These are phyloP conservation scores for Stenchaetothrips biformis DNA, from an alignment of 2,888 invertebrate genomes.

Conservation along the genomic window DNA sequence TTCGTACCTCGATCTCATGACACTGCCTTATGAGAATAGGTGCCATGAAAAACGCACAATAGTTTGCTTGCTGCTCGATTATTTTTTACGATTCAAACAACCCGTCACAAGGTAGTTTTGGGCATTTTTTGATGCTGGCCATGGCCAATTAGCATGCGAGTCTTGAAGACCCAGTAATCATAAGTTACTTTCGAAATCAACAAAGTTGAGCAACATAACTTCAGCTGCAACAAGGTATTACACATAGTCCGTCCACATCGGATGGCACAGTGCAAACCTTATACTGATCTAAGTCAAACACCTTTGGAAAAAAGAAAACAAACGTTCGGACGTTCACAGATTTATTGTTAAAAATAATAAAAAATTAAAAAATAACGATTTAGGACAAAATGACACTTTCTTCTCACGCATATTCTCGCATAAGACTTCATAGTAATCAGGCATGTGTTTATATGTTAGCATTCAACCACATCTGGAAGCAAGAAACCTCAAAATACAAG, in stretches of 20 bases:
- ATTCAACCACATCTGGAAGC: conserved; percentile 66
- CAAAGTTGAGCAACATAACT: conserved; percentile 63
- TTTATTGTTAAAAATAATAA: background rate
- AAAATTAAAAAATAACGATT: background rate
- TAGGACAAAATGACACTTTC: conserved; percentile 33
- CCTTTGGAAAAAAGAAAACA: conserved; percentile 47
- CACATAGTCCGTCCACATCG: conserved; percentile 83
- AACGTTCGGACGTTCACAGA: conserved; percentile 4
- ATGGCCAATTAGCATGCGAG: conserved; percentile 79
- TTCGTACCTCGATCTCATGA: background rate
- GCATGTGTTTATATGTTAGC: conserved; percentile 65
- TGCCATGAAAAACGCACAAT: too few relatives aligned
- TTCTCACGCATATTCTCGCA: conserved; percentile 60
- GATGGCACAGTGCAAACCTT: conserved; percentile 71
- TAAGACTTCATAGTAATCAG: conserved; percentile 63
- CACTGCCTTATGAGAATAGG: too few relatives aligned
- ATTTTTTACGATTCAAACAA: conserved; percentile 61
- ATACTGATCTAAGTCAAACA: conserved; percentile 66
- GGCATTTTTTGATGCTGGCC: conserved; percentile 91
- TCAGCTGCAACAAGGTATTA: conserved; percentile 77
- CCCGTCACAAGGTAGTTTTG: conserved; percentile 85
- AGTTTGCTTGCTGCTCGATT: background rate
- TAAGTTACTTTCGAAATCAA: conserved; percentile 73
- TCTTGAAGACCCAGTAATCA: conserved; percentile 84
- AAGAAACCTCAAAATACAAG: conserved; percentile 37